Base-by-base conservation (phyloP, 2,888 invertebrate species). In the Meliscaeva auricollis region DNA sequence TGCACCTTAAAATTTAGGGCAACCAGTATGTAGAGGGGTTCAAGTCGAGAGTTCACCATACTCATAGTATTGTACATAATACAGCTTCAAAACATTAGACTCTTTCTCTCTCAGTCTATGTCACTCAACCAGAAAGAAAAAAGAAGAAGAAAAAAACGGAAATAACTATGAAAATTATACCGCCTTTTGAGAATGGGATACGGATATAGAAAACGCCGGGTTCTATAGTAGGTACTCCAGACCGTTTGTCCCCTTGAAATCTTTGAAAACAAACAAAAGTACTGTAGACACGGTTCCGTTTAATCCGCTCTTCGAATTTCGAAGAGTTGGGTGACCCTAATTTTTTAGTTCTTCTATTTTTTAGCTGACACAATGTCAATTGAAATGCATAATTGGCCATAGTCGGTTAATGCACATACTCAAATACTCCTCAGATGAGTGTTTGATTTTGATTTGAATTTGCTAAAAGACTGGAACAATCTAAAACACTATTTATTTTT, bases 81-180 rank as follows among this genome's bases (percentile, higher is more conserved):
- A 22, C 46, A 22, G 35, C 22, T 38, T 50, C n/a, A 38, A 74
- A 80, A 56, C 74, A n/a, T n/a, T n/a, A 69, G 38, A 46, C 60
- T 68, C 60, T 48, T 58, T 35, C 22, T 68, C 22, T 68, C 35
- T 32, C 44, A 50, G 30, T 50, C 22, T 50, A 48, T 64, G 80
- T 75, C 80, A 75, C 62, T 81, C 80, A 81, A 75, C 60, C 74
- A 69, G 44, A 80, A 62, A 64, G 46, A 77, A 72, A 54, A 35
- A 13, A 6, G 13, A 62, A 15, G 7, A 60, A 41, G 20, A 41
- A 35, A 20, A 17, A 52, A 20, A 38, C 72, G 69, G 74, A 83
- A 83, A 64, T 69, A 78, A 83, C 83, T 83, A 66, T 82, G 68
- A 73, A 83, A 78, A 83, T 74, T 41, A 70, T 78, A 70, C 78